Base-by-base conservation (phyloP, 2,797 vertebrate species). In the Melanotaenia trifasciata region DNA sequence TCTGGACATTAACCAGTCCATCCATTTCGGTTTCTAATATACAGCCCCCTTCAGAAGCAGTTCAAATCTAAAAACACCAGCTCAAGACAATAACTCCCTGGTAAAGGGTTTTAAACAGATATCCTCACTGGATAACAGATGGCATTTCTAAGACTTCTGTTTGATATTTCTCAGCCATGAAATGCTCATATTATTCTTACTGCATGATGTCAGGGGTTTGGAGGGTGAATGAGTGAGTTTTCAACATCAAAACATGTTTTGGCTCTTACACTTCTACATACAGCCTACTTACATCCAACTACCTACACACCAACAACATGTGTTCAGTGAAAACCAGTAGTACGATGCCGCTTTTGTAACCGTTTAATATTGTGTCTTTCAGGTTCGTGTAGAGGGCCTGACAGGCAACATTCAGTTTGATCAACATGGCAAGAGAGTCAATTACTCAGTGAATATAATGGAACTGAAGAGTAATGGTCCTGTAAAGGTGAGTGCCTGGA, bases 331-430 rank as follows among this genome's bases (percentile, higher is more conserved):
- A 47, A 61, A 6, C 0, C 9, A 33, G 26, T 54, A 54, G 53
- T 5, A 53, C n/a, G 28, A 51, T 33, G 22, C 0, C 20, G 1
- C 6, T 20, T 3, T 43, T 56, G 14, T 72, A 64, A 67, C 7
- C 7, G 3, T 47, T 47, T 47, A 5, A 47, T 20, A n/a, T 90
- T 58, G 0, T 89, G 58, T 92, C 26, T 3, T 66, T 6, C 78
- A 99, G 98, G 98, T 99, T 64, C 97, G 96, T 7, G 97, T 99
- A 51, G 98, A 99, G 90, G 98, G 98, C 47, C 93, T 99, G 63
- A 97, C 98, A 22, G 98, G 98, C 83, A 99, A 98, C 90, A 99
- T 99, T 89, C 98, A 99, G 87, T 99, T 99, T 90, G 98, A 99
- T 90, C 98, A 99, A 84, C 96, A 99, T 18, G 98, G 98, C 78